Percentiles rank a stretch among this genome's conserved stretches.
Conservation (phyloP, 2,113 vertebrate genomes). For the Mormyrus lacerda region DNA sequence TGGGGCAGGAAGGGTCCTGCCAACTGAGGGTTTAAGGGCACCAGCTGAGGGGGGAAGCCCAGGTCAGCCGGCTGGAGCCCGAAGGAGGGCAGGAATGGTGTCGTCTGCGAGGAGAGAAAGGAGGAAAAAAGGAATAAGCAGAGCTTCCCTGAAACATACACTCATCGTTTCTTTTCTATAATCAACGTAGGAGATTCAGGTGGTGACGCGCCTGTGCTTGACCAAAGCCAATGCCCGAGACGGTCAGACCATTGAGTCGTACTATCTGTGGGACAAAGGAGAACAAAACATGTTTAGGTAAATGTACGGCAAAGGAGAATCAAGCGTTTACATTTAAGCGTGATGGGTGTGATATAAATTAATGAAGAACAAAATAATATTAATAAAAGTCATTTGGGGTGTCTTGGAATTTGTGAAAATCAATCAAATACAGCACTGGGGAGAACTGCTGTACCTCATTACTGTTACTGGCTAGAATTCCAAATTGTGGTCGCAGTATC, state of each 20-base stretch:
- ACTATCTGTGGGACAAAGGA: neutral
- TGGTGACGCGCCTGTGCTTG: conserved; percentile 46
- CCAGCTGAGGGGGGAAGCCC: conserved; percentile 50
- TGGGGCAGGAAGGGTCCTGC: conserved; percentile 48
- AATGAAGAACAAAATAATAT: neutral
- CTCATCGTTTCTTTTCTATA: neutral
- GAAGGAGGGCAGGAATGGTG: conserved; percentile 48
- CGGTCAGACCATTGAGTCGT: conserved; percentile 50
- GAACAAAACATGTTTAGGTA: neutral
- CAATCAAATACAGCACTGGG: neutral
- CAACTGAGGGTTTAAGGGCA: conserved; percentile 56
- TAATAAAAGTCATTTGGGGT: neutral
- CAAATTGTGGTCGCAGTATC: conserved; percentile 50
- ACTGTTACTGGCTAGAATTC: conserved; percentile 64
- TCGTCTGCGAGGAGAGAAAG: conserved; percentile 33
- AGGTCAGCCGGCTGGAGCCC: conserved; percentile 53
- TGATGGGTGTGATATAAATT: neutral
- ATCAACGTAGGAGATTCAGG: neutral
- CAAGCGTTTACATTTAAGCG: neutral
- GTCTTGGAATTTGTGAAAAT: neutral
- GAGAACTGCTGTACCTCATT: conserved; percentile 54
- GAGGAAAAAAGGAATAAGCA: neutral
- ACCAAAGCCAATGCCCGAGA: conserved; percentile 41
- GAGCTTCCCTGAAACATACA: neutral
- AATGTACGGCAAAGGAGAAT: neutral